Conservation (phyloP, 2,113 vertebrate genomes). For the Corythaixoides concolor region DNA sequence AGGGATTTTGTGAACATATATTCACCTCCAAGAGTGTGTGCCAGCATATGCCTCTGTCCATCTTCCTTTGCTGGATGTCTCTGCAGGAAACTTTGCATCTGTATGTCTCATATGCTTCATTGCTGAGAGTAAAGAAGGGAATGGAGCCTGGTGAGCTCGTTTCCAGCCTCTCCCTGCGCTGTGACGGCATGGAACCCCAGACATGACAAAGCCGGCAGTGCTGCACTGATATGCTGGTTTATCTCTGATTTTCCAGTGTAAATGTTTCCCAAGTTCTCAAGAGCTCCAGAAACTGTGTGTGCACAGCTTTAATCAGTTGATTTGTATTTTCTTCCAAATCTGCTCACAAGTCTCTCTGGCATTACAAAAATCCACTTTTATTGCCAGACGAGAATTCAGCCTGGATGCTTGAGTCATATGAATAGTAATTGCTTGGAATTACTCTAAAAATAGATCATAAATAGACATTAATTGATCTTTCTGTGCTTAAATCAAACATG, state of each 20-base stretch:
- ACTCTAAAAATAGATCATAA: constrained; percentile 39
- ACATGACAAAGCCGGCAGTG: neutral
- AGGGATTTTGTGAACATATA: neutral
- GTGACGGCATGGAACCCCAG: neutral
- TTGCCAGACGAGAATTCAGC: constrained; percentile 18
- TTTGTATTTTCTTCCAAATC: neutral
- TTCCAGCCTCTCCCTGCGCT: neutral
- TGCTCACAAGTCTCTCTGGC: neutral
- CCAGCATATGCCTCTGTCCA: neutral
- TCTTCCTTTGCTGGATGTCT: neutral
- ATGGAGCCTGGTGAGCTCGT: neutral
- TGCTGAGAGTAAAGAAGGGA: neutral
- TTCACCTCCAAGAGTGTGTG: neutral
- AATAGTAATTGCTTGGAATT: constrained; percentile 6
- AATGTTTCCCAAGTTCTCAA: neutral
- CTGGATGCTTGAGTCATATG: neutral
- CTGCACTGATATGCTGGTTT: neutral
- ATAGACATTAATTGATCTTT: neutral
- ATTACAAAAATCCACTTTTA: neutral
- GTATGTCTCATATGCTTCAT: neutral
- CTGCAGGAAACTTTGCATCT: neutral
- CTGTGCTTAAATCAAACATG: neutral
- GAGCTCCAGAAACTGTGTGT: neutral
- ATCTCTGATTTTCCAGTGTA: neutral
- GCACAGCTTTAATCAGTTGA: neutral